Base-by-base conservation (phyloP, 2,888 invertebrate species). In the Escarpia spicata region DNA sequence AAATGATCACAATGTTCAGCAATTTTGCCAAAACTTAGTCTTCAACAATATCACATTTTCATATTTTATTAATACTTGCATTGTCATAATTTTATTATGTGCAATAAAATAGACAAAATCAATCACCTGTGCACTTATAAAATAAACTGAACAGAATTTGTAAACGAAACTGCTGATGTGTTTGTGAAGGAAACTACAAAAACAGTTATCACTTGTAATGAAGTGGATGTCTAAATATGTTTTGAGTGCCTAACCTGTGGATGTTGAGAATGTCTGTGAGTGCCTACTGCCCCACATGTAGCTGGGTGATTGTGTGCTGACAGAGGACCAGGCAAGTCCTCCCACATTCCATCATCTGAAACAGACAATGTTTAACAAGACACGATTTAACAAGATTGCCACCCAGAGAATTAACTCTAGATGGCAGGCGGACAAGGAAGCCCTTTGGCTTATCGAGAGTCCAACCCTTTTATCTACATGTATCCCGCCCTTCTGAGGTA, bases 1-100 rank as follows among this genome's bases (percentile, higher is more conserved):
- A 52, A 52, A 26, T 52, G 92, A 91, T 92, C 31, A 45, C 44
- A 45, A 12, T 10, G 60, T n/a, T 52, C 92, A 92, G 58, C n/a
- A 12, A 58, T 58, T 91, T 37, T 43, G 31, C 9, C n/a, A 37
- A 91, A 91, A 43, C 91, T n/a, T 43, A 92, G 31, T 52, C 15
- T 75, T 92, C 8, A 45, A 37, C 19, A 90, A 44, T 43, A 44
- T 90, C 52, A 45, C 45, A 6, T 45, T 10, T 45, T 9, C 37
- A 37, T 37, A 37, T 37, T 1, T 37, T 37, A 37, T 37, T 0
- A 1, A 45, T 45, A 45, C 45, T 4, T 12, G 52, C 15, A 15
- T 52, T 52, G 52, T 52, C 52, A 12, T 52, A 9, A 52, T 37
- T 37, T 37, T 52, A 52, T 9, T 52, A 12, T 52, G 52, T 52